A percentile compares a stretch with the other conserved stretches of the same genome.
Evolutionary conservation across 1,140 invertebrate species (phyloP).

Genomic region (Tetramorium parvispinum): DNA sequence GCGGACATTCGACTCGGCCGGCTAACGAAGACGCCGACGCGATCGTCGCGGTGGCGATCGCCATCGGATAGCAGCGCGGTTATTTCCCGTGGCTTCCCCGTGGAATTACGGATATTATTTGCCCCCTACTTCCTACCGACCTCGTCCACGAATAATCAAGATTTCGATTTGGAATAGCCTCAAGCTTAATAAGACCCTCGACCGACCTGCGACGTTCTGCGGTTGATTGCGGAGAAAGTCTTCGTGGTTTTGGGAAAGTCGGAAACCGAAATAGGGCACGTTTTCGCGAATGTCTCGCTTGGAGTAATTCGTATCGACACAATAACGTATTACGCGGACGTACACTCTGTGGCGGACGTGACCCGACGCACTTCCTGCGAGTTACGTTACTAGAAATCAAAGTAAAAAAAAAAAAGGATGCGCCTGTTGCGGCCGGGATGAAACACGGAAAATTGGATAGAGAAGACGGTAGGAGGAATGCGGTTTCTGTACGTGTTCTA

Average conservation of each 20-base stretch:
- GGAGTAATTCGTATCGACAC: conserved; percentile 18
- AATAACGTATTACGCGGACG: conserved; percentile 7
- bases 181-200: conserved; percentile 15
- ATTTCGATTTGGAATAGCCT: conserved; percentile 47
- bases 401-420: conserved; percentile 1
- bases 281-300: neutral
- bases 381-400: neutral
- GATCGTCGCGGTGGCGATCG: conserved; percentile 12
- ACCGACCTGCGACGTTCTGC: neutral
- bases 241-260: neutral
- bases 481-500: neutral
- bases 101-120: conserved; percentile 45
- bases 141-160: conserved; percentile 26
- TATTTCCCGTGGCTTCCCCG: neutral
- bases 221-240: conserved; percentile 9
- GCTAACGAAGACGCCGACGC: conserved; percentile 36
- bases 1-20: neutral
- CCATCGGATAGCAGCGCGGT: neutral
- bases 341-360: conserved; percentile 14
- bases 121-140: neutral
- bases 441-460: conserved; percentile 37
- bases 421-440: neutral
- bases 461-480: neutral
- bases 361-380: conserved; percentile 28
- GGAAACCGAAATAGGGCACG: neutral